Evolutionary conservation across 2,113 vertebrate species (phyloP), one percentile per base, ranked within the genome.

Genomic region (Sarotherodon lohbergeri): DNA sequence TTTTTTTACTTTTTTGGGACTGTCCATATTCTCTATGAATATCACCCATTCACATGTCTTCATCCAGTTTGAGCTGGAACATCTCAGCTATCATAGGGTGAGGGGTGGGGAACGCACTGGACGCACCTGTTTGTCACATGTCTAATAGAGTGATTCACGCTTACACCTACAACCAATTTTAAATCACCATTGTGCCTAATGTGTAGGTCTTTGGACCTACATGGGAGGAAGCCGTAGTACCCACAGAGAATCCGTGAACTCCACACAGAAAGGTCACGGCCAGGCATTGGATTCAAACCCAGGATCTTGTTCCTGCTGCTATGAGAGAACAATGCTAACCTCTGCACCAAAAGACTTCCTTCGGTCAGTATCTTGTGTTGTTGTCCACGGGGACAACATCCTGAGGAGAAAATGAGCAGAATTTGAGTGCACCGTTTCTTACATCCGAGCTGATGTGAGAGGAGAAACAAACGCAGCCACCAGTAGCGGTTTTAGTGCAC

Each of bases 341-440:
- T 27, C 39, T 71, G 39, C 16, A 0, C 39, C 8, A 73, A 46
- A 46, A 46, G 27, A 10, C 39, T 73, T 27, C 7, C 22, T 0
- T 17, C 0, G 66, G 39, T 27, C 13, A 9, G 39, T 73, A 16
- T 0, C 7, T 73, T 46, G 19, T 68, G 0, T 68, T 41, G 34
- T 73, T 73, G 39, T 46, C 39, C 8, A 16, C 8, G 5, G 68
- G 5, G 22, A 10, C 13, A 3, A 46, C 41, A 73, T 17, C 14
- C 22, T 1, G 68, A 46, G 22, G 41, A 27, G 41, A 46, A 73
- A 46, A 46, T 46, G 9, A 9, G 8, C 39, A 14, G 39, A 73
- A 73, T 27, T 17, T 76, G 41, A 29, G 14, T 46, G 41, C 16
- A 32, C 43, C 2, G 3, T 29, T 32, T 78, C 43, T 27, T 73